Evolutionary conservation across 2,888 invertebrate genomes (phyloP).

Genomic region (Heliconius aoede): DNA sequence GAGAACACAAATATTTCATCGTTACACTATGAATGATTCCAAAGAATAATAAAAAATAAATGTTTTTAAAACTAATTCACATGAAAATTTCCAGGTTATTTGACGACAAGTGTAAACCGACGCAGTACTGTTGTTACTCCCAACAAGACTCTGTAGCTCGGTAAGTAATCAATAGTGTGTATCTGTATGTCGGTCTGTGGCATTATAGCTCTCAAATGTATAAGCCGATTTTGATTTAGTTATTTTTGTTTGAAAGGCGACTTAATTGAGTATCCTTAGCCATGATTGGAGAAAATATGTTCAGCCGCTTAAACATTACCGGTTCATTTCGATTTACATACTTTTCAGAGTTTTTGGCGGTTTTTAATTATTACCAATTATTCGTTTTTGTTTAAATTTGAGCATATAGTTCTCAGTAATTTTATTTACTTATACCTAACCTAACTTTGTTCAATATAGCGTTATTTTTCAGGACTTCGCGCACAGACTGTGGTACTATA

Average conservation of each 20-base stretch:
- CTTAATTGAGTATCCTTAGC: no score
- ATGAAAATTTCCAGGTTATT: constrained; percentile 28
- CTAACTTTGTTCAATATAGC: not conserved
- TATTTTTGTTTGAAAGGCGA: no score
- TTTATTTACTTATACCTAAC: not conserved
- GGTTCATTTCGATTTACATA: no score
- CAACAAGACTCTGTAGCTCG: constrained; percentile 2
- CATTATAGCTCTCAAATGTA: not conserved
- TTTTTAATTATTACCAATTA: not conserved
- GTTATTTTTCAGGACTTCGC: constrained; percentile 11
- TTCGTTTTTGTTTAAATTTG: not conserved
- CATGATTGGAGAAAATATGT: no score
- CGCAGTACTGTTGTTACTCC: constrained; percentile 26
- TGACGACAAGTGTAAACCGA: not conserved
- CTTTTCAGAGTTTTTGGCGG: no score
- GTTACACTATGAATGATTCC: no score
- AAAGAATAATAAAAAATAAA: not conserved
- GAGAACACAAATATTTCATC: no score
- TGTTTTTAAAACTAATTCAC: not conserved
- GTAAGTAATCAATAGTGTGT: not conserved
- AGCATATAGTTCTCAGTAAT: rapidly evolving
- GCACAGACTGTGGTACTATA: constrained; percentile 20
- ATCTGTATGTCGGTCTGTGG: not conserved
- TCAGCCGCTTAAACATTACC: no score
- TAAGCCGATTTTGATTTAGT: no score